Percentiles rank a stretch among this genome's conserved stretches.
Conservation (phyloP, 2,888 invertebrate genomes). For the Chydorus sphaericus region DNA sequence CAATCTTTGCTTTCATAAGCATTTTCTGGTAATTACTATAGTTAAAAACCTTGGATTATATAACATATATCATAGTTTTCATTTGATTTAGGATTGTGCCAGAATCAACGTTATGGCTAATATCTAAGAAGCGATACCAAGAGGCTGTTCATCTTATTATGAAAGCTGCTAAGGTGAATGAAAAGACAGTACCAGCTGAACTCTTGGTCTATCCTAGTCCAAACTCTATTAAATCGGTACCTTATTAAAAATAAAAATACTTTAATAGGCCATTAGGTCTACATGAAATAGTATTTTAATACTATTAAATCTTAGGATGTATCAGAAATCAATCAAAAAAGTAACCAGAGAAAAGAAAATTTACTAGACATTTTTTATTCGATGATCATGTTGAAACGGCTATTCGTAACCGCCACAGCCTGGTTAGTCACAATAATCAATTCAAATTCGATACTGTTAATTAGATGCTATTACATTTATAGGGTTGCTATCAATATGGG, state of each 20-base stretch:
- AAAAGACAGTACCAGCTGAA: not conserved
- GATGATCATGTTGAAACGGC: not conserved
- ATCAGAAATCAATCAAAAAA: too few relatives aligned
- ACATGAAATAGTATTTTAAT: too few relatives aligned
- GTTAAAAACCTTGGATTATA: not conserved
- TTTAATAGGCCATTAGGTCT: too few relatives aligned
- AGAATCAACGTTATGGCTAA: constrained; percentile 2
- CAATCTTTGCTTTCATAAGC: not conserved
- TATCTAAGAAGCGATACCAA: not conserved
- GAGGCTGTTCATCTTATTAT: not conserved
- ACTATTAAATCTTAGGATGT: too few relatives aligned
- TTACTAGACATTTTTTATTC: not conserved
- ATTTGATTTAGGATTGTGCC: constrained; percentile 2
- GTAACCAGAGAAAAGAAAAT: not conserved
- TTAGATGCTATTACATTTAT: not conserved
- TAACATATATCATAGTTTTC: not conserved
- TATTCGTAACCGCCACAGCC: not conserved
- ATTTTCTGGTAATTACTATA: not conserved
- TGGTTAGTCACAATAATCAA: not conserved
- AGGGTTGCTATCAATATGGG: not conserved
- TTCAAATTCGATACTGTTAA: too few relatives aligned
- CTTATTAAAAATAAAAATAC: too few relatives aligned
- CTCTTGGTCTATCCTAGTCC: not conserved
- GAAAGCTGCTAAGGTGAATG: constrained; percentile 2
- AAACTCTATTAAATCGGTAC: too few relatives aligned